Conservation (phyloP, 2,113 vertebrate species). For the Equus przewalskii region DNA sequence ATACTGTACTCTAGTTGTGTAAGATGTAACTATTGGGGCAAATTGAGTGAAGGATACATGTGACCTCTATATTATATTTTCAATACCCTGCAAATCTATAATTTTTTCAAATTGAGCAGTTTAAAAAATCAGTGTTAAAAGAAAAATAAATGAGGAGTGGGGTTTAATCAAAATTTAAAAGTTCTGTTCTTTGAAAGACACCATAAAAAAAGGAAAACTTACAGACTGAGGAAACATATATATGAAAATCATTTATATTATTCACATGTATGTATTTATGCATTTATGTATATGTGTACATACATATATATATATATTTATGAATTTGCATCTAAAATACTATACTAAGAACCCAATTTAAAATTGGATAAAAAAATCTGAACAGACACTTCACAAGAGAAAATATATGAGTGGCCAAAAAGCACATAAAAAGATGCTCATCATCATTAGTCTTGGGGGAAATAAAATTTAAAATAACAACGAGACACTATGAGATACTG, state of each 20-base stretch:
- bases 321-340: background rate
- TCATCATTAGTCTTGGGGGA: background rate
- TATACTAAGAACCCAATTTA: background rate
- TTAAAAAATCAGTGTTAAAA: background rate
- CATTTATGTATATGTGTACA: background rate
- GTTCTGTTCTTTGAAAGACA: background rate
- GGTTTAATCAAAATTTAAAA: background rate
- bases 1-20: background rate
- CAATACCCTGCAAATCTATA: background rate
- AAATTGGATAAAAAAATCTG: background rate
- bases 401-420: background rate
- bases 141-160: background rate
- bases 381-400: background rate
- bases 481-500: background rate
- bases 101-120: background rate
- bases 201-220: background rate
- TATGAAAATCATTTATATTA: background rate
- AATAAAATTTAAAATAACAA: background rate
- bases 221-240: background rate
- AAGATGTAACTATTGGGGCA: background rate
- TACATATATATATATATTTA: background rate
- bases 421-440: background rate
- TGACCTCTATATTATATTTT: background rate
- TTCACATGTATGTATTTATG: background rate
- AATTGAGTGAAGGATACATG: background rate